A percentile compares a stretch with the other conserved stretches of the same genome.
These are phyloP conservation scores for Zygothrica quintamaculata DNA, from an alignment of 2,888 invertebrate genomes.

Conservation along the genomic window DNA sequence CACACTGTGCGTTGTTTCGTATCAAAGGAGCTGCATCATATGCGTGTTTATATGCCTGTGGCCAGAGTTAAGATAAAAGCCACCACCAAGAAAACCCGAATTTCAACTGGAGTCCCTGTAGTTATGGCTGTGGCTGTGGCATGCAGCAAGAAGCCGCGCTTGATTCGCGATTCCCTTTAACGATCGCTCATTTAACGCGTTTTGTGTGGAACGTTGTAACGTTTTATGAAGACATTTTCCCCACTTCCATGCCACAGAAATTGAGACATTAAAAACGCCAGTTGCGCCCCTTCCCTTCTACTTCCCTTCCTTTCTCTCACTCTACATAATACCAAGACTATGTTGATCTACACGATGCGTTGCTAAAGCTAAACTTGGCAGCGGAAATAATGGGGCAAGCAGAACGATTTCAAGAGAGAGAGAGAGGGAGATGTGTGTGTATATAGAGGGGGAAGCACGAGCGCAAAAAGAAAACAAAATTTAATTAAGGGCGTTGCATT, in stretches of 20 bases:
- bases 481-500: conserved; percentile 77
- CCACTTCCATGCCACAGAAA: conserved; percentile 66
- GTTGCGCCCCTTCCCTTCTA: conserved; percentile 10
- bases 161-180: conserved; percentile 57
- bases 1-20: not conserved
- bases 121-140: not conserved
- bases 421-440: not conserved
- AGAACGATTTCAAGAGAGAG: not conserved
- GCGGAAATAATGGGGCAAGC: conserved; percentile 8
- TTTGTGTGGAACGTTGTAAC: conserved; percentile 54
- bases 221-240: conserved; percentile 76
- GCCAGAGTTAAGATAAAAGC: conserved; percentile 1
- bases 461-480: conserved; percentile 48
- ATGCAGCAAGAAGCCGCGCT: not conserved
- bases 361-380: conserved; percentile 25
- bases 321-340: too few species aligned
- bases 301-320: not conserved
- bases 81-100: conserved; percentile 32
- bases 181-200: conserved; percentile 80
- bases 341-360: conserved; percentile 32
- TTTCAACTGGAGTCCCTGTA: not conserved
- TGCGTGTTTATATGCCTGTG: not conserved
- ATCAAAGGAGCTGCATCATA: not conserved
- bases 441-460: conserved; percentile 24
- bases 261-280: conserved; percentile 81